Conservation (phyloP, 2,888 invertebrate genomes). For the Tromatobia lineatoria region DNA sequence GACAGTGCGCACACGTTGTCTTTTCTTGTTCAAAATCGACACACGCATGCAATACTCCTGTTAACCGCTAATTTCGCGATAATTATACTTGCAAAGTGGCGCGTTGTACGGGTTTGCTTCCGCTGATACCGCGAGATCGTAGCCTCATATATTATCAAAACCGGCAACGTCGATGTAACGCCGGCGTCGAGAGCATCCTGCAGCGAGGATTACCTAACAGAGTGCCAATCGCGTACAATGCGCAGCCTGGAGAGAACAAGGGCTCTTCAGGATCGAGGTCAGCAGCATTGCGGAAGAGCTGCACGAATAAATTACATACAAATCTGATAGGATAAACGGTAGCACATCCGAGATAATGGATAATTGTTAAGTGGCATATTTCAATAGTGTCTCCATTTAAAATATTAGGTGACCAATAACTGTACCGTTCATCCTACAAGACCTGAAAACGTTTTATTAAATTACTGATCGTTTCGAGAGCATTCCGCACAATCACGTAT, state of each 20-base stretch:
- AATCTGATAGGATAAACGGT: constrained; percentile 28
- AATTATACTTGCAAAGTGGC: constrained; percentile 69
- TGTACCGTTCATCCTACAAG: constrained; percentile 18
- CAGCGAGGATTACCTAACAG: constrained; percentile 26
- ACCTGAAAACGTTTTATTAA: neutral
- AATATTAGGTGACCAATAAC: neutral
- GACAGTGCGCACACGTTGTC: constrained; percentile 1
- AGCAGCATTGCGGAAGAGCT: neutral
- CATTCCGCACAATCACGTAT: constrained; percentile 47
- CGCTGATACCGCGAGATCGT: constrained; percentile 42
- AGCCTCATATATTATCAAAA: constrained; percentile 42
- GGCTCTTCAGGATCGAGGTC: constrained; percentile 15
- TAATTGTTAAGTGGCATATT: neutral
- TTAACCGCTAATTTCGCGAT: constrained; percentile 69
- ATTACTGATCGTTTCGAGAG: constrained; percentile 23
- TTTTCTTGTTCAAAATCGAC: constrained; percentile 20
- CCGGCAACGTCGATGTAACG: constrained; percentile 30
- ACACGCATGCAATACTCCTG: constrained; percentile 48
- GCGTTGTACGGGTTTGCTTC: constrained; percentile 27
- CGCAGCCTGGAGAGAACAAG: neutral
- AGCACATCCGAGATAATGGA: neutral
- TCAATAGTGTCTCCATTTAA: neutral
- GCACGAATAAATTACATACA: constrained; percentile 11
- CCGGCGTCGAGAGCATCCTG: constrained; percentile 26
- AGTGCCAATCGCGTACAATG: constrained; percentile 23